Evolutionary conservation across 2,113 vertebrate genomes (phyloP).

Genomic region (Antennarius striatus): DNA sequence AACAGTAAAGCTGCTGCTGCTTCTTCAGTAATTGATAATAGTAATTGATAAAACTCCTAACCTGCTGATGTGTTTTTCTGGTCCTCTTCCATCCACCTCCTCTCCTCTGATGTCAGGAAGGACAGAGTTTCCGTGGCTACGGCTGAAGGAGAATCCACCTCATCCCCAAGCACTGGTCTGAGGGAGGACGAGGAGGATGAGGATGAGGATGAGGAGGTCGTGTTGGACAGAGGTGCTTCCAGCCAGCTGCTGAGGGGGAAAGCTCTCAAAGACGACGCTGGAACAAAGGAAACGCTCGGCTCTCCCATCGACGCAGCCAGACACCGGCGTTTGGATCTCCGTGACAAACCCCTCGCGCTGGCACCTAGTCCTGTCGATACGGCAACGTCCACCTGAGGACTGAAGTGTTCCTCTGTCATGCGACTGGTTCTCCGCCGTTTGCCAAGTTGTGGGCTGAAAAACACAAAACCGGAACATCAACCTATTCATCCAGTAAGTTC

Average conservation of each 20-base stretch:
- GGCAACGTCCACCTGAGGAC: constrained; percentile 12
- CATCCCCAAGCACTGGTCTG: constrained; percentile 20
- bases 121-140: constrained; percentile 25
- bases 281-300: constrained; percentile 11
- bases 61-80: constrained; percentile 13
- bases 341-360: constrained; percentile 3
- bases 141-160: too few species aligned
- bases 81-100: constrained; percentile 47
- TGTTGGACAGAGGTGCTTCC: constrained; percentile 4
- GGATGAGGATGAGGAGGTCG: not conserved
- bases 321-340: constrained; percentile 54
- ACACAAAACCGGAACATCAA: not conserved
- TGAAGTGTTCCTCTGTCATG: not conserved
- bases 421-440: constrained; percentile 24
- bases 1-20: too few species aligned
- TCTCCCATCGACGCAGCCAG: not conserved
- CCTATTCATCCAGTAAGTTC: too few species aligned
- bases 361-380: too few species aligned
- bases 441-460: constrained; percentile 44
- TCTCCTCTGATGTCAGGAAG: constrained; percentile 61
- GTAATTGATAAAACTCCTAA: not conserved
- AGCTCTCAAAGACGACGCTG: constrained; percentile 24
- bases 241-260: constrained; percentile 41
- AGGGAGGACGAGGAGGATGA: constrained; percentile 21
- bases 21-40: too few species aligned